phyloP scores from a whole-genome alignment of 2,797 vertebrate species.

The Silurus aristotelis region DNA sequence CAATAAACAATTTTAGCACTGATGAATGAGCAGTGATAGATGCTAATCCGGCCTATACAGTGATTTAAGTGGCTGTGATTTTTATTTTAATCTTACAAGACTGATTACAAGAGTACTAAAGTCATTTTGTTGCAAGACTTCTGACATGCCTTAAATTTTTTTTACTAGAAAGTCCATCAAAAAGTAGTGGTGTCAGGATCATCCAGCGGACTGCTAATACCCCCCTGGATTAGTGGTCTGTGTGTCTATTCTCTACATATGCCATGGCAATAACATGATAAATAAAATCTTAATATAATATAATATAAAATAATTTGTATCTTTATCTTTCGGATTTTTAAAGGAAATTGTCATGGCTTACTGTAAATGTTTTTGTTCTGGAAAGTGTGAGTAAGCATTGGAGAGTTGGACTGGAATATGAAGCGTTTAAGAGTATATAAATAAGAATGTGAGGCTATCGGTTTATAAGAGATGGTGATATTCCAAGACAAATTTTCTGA shows the following conservation, averaged over 20 bases:
- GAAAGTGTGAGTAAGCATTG: neutral
- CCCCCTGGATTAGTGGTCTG: neutral
- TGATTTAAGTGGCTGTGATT: constrained; percentile 4
- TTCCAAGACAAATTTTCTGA: neutral
- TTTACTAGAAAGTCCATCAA: neutral
- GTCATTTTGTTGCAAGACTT: neutral
- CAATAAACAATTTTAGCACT: neutral
- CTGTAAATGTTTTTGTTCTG: neutral
- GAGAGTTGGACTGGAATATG: neutral
- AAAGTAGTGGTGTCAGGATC: neutral
- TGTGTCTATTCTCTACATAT: neutral
- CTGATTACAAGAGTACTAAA: neutral
- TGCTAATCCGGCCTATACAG: neutral
- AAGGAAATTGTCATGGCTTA: neutral
- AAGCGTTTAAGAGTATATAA: neutral
- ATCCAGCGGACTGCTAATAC: neutral
- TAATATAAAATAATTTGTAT: too few relatives aligned
- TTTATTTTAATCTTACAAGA: neutral
- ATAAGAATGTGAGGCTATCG: neutral
- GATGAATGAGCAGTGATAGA: neutral
- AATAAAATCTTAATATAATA: too few relatives aligned
- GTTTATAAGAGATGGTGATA: neutral
- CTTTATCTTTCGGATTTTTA: too few relatives aligned
- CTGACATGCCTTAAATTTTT: neutral
- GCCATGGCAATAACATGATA: too few relatives aligned